Evolutionary conservation across 1,140 invertebrate species (phyloP).

Genomic region (Dendrolimus punctatus): DNA sequence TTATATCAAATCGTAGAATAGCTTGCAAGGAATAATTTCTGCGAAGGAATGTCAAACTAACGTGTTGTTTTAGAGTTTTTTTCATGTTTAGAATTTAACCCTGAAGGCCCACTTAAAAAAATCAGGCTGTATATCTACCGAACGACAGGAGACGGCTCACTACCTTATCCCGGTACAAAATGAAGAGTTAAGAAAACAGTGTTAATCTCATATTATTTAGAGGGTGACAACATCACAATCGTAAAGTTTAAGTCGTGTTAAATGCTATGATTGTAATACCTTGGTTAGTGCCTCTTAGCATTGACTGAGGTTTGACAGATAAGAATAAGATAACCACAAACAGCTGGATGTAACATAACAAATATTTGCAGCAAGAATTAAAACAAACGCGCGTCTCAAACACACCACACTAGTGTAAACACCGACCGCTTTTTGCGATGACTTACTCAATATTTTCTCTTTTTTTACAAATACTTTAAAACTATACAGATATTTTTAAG

Average conservation of each 20-base stretch:
- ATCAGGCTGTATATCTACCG: too few relatives aligned
- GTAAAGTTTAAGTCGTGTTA: conserved; percentile 10
- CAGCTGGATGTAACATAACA: conserved; percentile 47
- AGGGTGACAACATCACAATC: conserved; percentile 10
- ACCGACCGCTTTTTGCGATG: conserved; percentile 30
- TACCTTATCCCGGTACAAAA: too few relatives aligned
- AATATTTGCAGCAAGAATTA: conserved; percentile 61
- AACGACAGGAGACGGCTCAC: too few relatives aligned
- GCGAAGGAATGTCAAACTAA: too few relatives aligned
- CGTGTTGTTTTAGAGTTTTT: too few relatives aligned
- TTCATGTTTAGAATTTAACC: too few relatives aligned
- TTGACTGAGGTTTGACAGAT: conserved; percentile 70
- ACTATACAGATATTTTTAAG: too few relatives aligned
- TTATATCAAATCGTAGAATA: too few relatives aligned
- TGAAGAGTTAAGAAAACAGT: too few relatives aligned
- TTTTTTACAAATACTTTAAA: background rate
- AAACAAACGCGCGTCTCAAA: conserved; percentile 40
- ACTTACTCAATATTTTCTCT: conserved; percentile 7
- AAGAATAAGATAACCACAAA: conserved; percentile 58
- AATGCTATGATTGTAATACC: conserved; percentile 22
- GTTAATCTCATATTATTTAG: background rate
- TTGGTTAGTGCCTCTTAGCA: conserved; percentile 55
- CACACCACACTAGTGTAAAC: conserved; percentile 31
- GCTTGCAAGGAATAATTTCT: too few relatives aligned
- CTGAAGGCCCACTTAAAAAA: too few relatives aligned